A percentile compares a stretch with the other conserved stretches of the same genome.
Conservation (phyloP, 2,888 invertebrate species). For the Tetranychus truncatus region DNA sequence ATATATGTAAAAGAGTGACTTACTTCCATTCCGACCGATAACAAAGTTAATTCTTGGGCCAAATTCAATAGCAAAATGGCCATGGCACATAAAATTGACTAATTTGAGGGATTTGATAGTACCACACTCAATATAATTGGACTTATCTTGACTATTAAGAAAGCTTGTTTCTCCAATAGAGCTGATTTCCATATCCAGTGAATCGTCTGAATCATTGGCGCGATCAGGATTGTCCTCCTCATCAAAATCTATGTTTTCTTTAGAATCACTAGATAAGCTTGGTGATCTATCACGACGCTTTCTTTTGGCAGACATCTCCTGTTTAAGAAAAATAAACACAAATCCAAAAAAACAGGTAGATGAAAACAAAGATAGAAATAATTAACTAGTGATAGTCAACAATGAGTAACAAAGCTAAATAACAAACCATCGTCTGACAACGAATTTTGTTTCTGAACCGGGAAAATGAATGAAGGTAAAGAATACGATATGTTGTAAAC, state of each 20-base stretch:
- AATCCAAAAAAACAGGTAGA: neutral
- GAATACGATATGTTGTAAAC: neutral
- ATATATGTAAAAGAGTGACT: constrained; percentile 26
- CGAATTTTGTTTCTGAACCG: neutral
- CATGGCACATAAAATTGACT: constrained; percentile 84
- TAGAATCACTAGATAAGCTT: neutral
- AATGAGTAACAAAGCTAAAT: neutral
- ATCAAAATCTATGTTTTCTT: neutral
- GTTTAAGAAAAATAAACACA: neutral
- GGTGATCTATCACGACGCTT: neutral
- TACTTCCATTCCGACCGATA: constrained; percentile 39
- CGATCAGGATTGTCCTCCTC: neutral
- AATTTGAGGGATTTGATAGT: neutral
- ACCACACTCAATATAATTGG: neutral
- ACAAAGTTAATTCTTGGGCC: constrained; percentile 64
- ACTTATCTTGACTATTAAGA: neutral
- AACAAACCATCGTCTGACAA: neutral
- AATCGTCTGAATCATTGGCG: neutral
- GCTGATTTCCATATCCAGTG: neutral
- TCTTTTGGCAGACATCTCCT: neutral
- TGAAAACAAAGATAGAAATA: neutral
- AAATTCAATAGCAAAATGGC: constrained; percentile 50
- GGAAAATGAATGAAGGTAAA: neutral
- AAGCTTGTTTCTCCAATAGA: neutral
- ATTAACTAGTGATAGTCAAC: neutral